These are phyloP conservation scores for Maniola jurtina DNA, from an alignment of 1,140 invertebrate genomes.

Conservation along the genomic window DNA sequence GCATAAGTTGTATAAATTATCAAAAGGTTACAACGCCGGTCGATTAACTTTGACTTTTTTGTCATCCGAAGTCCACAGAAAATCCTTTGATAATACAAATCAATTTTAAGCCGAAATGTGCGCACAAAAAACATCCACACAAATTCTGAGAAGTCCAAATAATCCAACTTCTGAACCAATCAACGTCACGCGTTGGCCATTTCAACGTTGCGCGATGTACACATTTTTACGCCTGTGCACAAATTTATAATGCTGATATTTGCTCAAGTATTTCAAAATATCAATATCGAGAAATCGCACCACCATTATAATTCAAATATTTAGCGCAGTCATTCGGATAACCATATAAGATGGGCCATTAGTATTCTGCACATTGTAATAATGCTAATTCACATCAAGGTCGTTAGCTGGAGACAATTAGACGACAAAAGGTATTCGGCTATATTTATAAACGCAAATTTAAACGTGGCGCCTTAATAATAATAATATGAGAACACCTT, in stretches of 20 bases:
- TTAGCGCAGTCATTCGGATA: slow-evolving; percentile 12
- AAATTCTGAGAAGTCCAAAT: slow-evolving; percentile 22
- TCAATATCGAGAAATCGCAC: slow-evolving; percentile 2
- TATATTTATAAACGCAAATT: slow-evolving; percentile 15
- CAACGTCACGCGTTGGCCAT: slow-evolving; percentile 7
- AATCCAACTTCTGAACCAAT: slow-evolving; percentile 14
- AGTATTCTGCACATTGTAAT: slow-evolving; percentile 38
- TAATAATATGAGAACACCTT: background rate
- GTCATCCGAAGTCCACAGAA: background rate
- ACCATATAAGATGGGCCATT: slow-evolving; percentile 34
- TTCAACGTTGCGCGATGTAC: slow-evolving; percentile 8
- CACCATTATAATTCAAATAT: slow-evolving; percentile 8
- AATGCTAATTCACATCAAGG: slow-evolving; percentile 46
- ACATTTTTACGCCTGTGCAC: slow-evolving; percentile 9
- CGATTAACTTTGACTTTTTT: slow-evolving; percentile 10
- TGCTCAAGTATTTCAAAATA: slow-evolving; percentile 11
- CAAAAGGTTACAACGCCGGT: slow-evolving; percentile 3
- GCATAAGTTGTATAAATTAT: background rate
- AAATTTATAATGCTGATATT: slow-evolving; percentile 22
- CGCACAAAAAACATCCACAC: slow-evolving; percentile 11
- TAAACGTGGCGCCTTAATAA: slow-evolving; percentile 1
- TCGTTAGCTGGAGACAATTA: slow-evolving; percentile 28
- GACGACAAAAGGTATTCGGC: slow-evolving; percentile 18
- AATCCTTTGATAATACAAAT: background rate
- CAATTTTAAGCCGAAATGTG: slow-evolving; percentile 12